Base-by-base conservation (phyloP, 2,888 invertebrate species). In the Hymenopus coronatus region DNA sequence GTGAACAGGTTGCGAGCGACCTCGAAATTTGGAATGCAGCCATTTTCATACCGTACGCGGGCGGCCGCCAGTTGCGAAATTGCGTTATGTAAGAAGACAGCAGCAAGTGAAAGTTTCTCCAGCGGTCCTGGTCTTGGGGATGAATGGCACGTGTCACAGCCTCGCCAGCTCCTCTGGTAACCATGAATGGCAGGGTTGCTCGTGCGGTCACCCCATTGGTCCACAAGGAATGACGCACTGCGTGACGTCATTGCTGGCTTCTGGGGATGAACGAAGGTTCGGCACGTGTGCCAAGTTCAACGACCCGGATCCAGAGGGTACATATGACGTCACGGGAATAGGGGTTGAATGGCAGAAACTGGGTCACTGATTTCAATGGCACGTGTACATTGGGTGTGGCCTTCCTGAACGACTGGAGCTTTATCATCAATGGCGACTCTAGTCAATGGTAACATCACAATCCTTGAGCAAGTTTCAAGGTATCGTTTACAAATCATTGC, bases 191-290 rank as follows among this genome's bases (percentile, higher is more conserved):
- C 20, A 84, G 33, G 84, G 40, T 20, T 84, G 84, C 85, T 85
- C 85, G 85, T 85, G 85, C 54, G 54, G 84, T 15, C 15, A 40
- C 54, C 14, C 85, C 54, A 85, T 85, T 85, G 85, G 85, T 85
- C 46, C 25, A 40, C 6, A 25, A 70, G 4, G 54, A 0, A 70
- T 70, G 54, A 70, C 54, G 54, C 54, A 70, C 54, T 20, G 1
- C 20, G 27, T 85, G 85, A 85, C 85, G 85, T 40, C 85, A 85
- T 85, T 46, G 54, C 54, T 70, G 20, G n/a, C 46, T 54, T 28
- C 40, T 85, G 54, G 54, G 85, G 85, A 85, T 85, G 85, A 85
- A 85, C 54, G 85, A 46, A 46, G 8, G 40, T 54, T 27, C 27
- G 27, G 27, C 85, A 85, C 85, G 85, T 85, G 85, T 85, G 27